Base-by-base conservation (phyloP, 2,888 invertebrate genomes). In the Lycocerus yunnanus region DNA sequence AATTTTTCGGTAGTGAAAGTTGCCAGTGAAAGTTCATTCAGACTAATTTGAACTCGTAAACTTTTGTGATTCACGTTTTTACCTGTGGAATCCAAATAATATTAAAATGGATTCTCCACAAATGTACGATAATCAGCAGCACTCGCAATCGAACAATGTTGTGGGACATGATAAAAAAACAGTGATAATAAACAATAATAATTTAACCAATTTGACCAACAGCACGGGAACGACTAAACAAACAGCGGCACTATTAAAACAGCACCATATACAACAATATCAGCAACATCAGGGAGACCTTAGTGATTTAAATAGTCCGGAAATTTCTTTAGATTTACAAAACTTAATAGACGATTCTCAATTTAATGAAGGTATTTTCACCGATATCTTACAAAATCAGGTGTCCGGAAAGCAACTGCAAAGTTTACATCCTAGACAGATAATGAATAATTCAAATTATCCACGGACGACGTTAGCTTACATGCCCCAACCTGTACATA, bases 401-500 rank as follows among this genome's bases (percentile, higher is more conserved):
- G 85, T 79, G 84, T 88, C 83, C 80, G 86, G 84, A 79, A 88
- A 86, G 84, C 87, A 85, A 83, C 83, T 86, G 73, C 85, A 87
- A 79, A 84, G 82, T 76, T 79, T 87, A 69, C 85, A 88, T 75
- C 83, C 88, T 68, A 72, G 88, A 83, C 90, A 90, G 78, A 84
- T 87, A 5, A 85, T 88, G 82, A 78, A 85, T 69, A 84, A 83
- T 73, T 80, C 82, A 63, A 85, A 78, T 77, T 92, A 90, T 82
- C 92, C 93, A 2, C 88, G 95, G 76, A 93, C 93, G 18, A 93
- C 95, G 0, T 86, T 96, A 74, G 95, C 95, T 15, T 96, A 96
- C 84, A 96, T 97, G 95, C 97, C 97, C 0, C 97, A 97, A 87
- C 95, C 96, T 15, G 96, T 96, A 3, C 95, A 96, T 86, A 94